Conservation (phyloP, 2,888 invertebrate genomes). For the Elmis aenea region DNA sequence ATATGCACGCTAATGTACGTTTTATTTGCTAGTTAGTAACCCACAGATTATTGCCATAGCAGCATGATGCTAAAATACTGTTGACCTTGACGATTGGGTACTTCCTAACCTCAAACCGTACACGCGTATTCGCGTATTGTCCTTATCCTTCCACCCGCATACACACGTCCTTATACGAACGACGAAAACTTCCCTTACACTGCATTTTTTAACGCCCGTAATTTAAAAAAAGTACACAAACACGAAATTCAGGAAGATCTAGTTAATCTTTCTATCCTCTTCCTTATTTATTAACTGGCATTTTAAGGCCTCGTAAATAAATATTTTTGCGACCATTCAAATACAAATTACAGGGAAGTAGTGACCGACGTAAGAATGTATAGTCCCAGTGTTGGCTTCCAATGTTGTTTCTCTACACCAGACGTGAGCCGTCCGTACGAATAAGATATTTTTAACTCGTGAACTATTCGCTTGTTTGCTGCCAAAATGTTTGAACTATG, state of each 20-base stretch:
- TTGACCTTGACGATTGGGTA: conserved; percentile 5
- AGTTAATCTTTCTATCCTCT: too few relatives aligned
- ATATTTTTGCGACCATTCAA: too few relatives aligned
- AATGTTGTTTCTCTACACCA: conserved; percentile 20
- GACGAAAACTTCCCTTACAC: too few relatives aligned
- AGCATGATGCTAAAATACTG: conserved; percentile 8
- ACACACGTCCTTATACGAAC: too few relatives aligned
- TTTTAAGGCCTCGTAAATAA: too few relatives aligned
- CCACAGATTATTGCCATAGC: conserved; percentile 12
- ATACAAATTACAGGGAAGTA: too few relatives aligned
- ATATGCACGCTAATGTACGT: conserved; percentile 34
- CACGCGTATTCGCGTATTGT: conserved; percentile 19
- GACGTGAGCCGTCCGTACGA: conserved; percentile 25
- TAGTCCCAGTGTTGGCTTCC: conserved; percentile 12
- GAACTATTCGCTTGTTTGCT: conserved; percentile 44
- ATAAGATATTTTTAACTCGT: conserved; percentile 44
- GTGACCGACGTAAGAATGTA: conserved; percentile 17
- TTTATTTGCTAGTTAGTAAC: conserved; percentile 9
- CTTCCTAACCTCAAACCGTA: conserved; percentile 33
- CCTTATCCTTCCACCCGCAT: too few relatives aligned
- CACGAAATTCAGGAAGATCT: too few relatives aligned
- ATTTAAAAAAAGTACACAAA: too few relatives aligned
- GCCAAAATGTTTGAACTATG: conserved; percentile 45
- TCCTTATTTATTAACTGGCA: too few relatives aligned
- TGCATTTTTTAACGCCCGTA: too few relatives aligned